These are phyloP conservation scores for Cremastobaeus sp. DNA, from an alignment of 2,888 invertebrate species.

Conservation along the genomic window DNA sequence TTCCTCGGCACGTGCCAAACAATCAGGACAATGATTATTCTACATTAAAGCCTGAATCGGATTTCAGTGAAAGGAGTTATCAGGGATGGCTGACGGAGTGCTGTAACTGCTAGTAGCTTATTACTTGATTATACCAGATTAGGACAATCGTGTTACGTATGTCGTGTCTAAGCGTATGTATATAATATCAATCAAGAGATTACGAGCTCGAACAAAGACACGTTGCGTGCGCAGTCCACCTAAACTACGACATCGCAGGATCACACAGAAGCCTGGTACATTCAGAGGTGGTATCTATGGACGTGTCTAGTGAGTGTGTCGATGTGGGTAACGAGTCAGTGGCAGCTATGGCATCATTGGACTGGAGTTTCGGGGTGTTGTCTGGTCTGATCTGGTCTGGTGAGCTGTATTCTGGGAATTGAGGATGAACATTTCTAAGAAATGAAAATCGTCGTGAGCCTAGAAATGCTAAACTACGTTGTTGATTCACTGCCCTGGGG, in stretches of 20 bases:
- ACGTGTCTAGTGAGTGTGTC: constrained; percentile 19
- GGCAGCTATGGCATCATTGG: constrained; percentile 4
- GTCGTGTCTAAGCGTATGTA: constrained; percentile 35
- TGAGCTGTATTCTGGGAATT: background rate
- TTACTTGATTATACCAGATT: constrained; percentile 11
- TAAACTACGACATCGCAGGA: constrained; percentile 63
- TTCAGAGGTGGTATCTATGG: constrained; percentile 32
- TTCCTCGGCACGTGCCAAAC: constrained; percentile 48
- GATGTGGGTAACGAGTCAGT: constrained; percentile 18
- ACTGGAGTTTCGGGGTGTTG: background rate
- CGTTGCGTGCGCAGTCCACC: constrained; percentile 58
- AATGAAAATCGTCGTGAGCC: no score
- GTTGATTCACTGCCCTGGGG: background rate
- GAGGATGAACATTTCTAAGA: background rate
- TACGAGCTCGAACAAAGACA: constrained; percentile 50
- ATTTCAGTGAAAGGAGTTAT: constrained; percentile 5
- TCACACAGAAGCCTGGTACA: constrained; percentile 63
- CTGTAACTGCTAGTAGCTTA: constrained; percentile 35
- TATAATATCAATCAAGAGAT: constrained; percentile 37
- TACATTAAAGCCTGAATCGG: constrained; percentile 41
- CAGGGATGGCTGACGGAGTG: background rate
- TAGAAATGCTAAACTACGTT: no score
- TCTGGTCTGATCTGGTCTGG: no score
- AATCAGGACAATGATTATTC: constrained; percentile 50
- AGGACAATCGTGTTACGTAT: constrained; percentile 22